Base-by-base conservation (phyloP, 2,888 invertebrate species). In the Salticus scenicus region DNA sequence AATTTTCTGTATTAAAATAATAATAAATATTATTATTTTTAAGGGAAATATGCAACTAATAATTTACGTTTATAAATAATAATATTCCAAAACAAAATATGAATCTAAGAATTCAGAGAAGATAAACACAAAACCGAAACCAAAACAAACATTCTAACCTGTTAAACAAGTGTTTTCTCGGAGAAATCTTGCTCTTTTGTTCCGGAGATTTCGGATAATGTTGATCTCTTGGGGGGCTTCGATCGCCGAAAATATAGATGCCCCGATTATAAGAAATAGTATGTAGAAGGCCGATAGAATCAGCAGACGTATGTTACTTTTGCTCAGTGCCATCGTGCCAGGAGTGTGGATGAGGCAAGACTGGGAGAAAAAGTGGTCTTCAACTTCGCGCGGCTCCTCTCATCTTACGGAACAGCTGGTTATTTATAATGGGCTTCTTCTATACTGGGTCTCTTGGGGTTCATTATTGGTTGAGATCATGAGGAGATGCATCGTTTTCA, bases 221-320 rank as follows among this genome's bases (percentile, higher is more conserved):
- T 93, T 92, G 63, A 92, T 92, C 90, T 95, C 95, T 89, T 94
- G 92, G 0, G 95, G 95, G 5, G 94, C 93, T 91, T 96, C 96
- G 88, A 96, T 94, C n/a, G 94, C 93, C 81, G 95, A 94, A 91
- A 96, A 96, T 86, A 96, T 94, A 24, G 94, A 93, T 0, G 96
- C 96, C 24, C 96, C 96, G 90, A 95, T 91, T 42, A 94, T 91
- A 87, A 95, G 91, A 90, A 94, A 95, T 47, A 94, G 89, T 30
- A 93, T 88, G 89, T 93, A 93, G 88, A 93, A 93, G 87, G 89
- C 88, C 31, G 90, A 87, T 31, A 91, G 89, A 20, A 90, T 89
- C n/a, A 90, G 77, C 70, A 91, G 87, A 4, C 91, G 89, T n/a
- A 89, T 73, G 70, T 82, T 89, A 70, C 89, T 89, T 74, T 89